These are phyloP conservation scores for Vireo griseus DNA, from an alignment of 2,797 vertebrate genomes.

Conservation along the genomic window DNA sequence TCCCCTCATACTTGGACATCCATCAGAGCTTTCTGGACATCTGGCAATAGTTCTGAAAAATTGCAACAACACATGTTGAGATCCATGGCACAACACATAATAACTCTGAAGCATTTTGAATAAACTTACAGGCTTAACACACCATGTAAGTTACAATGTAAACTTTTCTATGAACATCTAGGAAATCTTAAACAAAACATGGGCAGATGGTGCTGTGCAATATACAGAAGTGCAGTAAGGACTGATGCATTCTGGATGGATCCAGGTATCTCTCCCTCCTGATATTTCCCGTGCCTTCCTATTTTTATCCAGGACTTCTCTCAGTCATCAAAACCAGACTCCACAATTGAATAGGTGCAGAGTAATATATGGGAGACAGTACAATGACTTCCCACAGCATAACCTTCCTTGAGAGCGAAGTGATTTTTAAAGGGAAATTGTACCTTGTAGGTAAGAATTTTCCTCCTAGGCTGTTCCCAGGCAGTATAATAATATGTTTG, in stretches of 20 bases:
- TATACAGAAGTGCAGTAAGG: not conserved
- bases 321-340: not conserved
- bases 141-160: not conserved
- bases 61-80: not conserved
- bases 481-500: not conserved
- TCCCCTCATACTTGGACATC: not conserved
- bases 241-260: not conserved
- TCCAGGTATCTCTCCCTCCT: not conserved
- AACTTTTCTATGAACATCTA: not conserved
- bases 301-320: not conserved
- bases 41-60: constrained; percentile 21
- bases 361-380: not conserved
- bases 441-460: not conserved
- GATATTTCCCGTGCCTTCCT: not conserved
- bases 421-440: not conserved
- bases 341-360: not conserved
- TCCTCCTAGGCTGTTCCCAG: not conserved
- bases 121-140: not conserved
- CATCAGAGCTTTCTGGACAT: not conserved
- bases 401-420: not conserved
- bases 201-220: not conserved
- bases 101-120: not conserved
- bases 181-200: not conserved
- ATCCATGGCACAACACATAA: not conserved
- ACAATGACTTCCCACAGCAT: not conserved